These are phyloP conservation scores for Pseudorhombus dupliciocellatus DNA, from an alignment of 2,113 vertebrate species.

Conservation along the genomic window DNA sequence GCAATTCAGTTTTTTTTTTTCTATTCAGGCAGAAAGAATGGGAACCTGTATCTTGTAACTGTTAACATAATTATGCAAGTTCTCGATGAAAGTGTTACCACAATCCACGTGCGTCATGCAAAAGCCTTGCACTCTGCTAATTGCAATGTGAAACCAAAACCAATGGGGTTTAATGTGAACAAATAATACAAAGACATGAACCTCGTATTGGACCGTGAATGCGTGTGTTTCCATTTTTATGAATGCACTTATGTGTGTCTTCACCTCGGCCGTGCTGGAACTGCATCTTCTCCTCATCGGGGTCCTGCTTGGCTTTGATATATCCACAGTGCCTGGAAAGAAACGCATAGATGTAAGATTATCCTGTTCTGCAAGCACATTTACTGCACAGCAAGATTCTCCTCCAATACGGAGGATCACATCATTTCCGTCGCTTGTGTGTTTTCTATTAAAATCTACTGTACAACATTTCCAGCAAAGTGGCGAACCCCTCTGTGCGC, in stretches of 20 bases:
- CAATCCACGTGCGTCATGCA: too few relatives aligned
- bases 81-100: too few relatives aligned
- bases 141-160: too few relatives aligned
- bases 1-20: too few relatives aligned
- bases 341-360: constrained; percentile 21
- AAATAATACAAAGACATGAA: too few relatives aligned
- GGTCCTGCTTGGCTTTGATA: constrained; percentile 87
- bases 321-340: constrained; percentile 84
- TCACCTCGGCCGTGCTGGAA: constrained; percentile 86
- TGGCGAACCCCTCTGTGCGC: neutral
- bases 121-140: too few relatives aligned
- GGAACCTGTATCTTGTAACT: too few relatives aligned
- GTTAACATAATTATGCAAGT: too few relatives aligned
- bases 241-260: constrained; percentile 3
- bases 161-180: too few relatives aligned
- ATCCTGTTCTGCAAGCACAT: neutral
- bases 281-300: constrained; percentile 87
- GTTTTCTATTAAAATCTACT: constrained; percentile 26
- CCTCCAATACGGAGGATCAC: neutral
- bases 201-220: neutral
- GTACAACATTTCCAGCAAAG: constrained; percentile 22
- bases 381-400: neutral
- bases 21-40: too few relatives aligned
- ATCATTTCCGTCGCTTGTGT: neutral
- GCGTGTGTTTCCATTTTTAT: neutral